These are phyloP conservation scores for Sarcophaga rosellei DNA, from an alignment of 2,888 invertebrate genomes.

Conservation along the genomic window DNA sequence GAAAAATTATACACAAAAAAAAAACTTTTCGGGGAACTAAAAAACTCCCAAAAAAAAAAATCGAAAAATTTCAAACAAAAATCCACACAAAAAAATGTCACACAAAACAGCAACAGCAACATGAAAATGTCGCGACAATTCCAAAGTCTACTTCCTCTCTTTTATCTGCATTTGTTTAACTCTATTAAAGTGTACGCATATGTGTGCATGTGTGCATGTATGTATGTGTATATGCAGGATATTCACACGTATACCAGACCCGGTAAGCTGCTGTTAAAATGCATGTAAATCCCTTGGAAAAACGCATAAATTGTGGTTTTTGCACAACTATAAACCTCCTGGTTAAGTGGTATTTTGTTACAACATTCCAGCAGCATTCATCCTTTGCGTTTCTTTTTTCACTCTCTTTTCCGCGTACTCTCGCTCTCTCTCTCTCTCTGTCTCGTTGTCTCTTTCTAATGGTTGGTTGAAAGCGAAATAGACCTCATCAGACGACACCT, in stretches of 20 bases:
- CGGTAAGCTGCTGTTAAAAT: conserved; percentile 63
- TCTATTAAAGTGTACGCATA: conserved; percentile 1
- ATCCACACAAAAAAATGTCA: conserved; percentile 24
- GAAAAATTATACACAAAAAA: conserved; percentile 10
- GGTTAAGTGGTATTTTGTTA: conserved; percentile 65
- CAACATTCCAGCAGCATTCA: conserved; percentile 20
- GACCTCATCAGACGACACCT: neutral
- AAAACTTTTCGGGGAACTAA: neutral
- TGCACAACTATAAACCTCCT: conserved; percentile 51
- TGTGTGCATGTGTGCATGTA: neutral
- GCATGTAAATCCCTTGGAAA: conserved; percentile 65
- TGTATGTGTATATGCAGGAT: conserved; percentile 53
- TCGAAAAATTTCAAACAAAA: conserved; percentile 32
- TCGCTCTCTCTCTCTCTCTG: neutral
- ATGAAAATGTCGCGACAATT: conserved; percentile 61
- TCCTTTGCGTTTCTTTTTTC: conserved; percentile 7
- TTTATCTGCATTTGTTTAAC: no score
- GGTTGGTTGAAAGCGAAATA: neutral
- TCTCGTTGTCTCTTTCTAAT: neutral
- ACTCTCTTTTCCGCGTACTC: neutral
- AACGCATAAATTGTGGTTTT: conserved; percentile 65
- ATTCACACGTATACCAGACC: conserved; percentile 57
- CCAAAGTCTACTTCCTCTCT: conserved; percentile 2
- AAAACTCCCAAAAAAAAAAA: neutral
- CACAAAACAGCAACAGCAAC: conserved; percentile 5